A percentile compares a stretch with the other conserved stretches of the same genome.
phyloP scores from a whole-genome alignment of 2,888 invertebrate species.

The Zhuqinia jingwanae region DNA sequence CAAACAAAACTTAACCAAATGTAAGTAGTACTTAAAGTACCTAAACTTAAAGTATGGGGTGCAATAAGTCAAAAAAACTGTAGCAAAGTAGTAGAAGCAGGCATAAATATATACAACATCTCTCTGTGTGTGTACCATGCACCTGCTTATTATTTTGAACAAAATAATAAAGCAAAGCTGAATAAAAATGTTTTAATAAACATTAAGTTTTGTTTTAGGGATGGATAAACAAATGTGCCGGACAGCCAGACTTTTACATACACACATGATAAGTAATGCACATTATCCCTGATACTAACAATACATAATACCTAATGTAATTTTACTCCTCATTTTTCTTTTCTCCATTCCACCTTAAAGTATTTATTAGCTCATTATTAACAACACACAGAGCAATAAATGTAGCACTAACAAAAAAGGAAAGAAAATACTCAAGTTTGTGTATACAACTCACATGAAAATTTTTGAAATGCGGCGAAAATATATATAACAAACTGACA shows the following conservation, averaged over 20 bases:
- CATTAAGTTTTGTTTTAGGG: too few species aligned
- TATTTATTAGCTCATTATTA: conserved; percentile 58
- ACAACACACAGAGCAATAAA: conserved; percentile 24
- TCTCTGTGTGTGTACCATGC: too few species aligned
- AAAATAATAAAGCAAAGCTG: too few species aligned
- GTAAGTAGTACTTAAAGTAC: neutral
- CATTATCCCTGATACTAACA: neutral
- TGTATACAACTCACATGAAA: neutral
- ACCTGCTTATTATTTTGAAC: too few species aligned
- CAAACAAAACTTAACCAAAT: conserved; percentile 52
- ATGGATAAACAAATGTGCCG: too few species aligned
- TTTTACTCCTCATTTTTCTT: conserved; percentile 51
- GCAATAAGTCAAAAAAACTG: too few species aligned
- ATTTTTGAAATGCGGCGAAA: conserved; percentile 33
- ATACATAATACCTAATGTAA: conserved; percentile 16
- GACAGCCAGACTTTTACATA: too few species aligned
- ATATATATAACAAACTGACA: conserved; percentile 12
- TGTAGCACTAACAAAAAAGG: neutral
- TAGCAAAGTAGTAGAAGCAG: too few species aligned
- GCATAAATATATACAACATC: too few species aligned
- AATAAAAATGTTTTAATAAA: too few species aligned
- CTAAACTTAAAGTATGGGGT: conserved; percentile 13
- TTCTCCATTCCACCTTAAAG: conserved; percentile 27
- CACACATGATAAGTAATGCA: neutral
- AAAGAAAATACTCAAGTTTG: too few species aligned